Evolutionary conservation across 2,888 invertebrate species (phyloP), one percentile per base, ranked within the genome.

Genomic region (Patella ulyssiponensis): DNA sequence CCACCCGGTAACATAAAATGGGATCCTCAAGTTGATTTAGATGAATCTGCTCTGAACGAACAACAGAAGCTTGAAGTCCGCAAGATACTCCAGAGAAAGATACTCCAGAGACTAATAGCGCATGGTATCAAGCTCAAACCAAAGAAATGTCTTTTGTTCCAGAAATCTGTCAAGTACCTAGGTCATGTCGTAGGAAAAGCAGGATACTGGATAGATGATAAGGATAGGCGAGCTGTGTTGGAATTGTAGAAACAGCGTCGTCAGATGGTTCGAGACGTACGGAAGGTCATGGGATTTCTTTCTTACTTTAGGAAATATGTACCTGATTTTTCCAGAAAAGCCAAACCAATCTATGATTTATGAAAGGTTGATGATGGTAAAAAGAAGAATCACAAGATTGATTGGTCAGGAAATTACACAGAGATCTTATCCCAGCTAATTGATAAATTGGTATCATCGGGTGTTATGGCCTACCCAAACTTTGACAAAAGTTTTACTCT

Each of bases 61-160:
- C 33, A 33, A 33, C 33, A 33, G 33, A 33, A 33, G 33, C 33
- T 33, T 33, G 33, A 33, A 33, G 33, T 33, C 4, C 33, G 3
- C 33, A 33, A 33, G 3, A 2, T 75, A 14, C 23, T n/a, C 5
- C 69, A 75, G 20, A 33, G 52, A 44, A 23, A 20, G 52, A 77
- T 75, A 7, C 75, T 80, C 69, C 27, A 53, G 15, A 53, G 74
- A 17, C 72, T 75, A 3, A 27, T 23, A 23, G n/a, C 15, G n/a
- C 75, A 75, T 7, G 70, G 70, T n/a, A 44, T 77, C 23, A 80
- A 78, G 51, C 73, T 80, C 14, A 80, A 80, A 73, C 73, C 75
- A 12, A 53, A 51, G 64, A 77, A 77, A 74, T 74, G 79, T 54
- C 3, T 17, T 56, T 64, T 79, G 15, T 75, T 79, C 27, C 52